These are phyloP conservation scores for Malurus splendens DNA, from an alignment of 2,797 vertebrate species.

Conservation along the genomic window DNA sequence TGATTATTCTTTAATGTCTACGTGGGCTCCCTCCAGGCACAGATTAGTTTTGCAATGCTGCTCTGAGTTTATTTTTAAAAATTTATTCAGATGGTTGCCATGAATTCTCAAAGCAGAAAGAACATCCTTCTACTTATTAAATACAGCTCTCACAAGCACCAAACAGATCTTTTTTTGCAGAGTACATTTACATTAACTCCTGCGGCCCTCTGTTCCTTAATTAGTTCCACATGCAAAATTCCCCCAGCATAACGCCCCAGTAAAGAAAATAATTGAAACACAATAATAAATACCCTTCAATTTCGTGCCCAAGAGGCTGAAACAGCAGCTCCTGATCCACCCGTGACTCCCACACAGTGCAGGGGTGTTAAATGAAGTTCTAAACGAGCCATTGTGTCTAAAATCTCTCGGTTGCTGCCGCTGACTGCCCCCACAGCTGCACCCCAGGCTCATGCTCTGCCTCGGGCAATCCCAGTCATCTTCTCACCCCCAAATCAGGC, in stretches of 20 bases:
- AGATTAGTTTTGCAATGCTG: neutral
- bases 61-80: slow-evolving; percentile 21
- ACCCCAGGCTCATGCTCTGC: neutral
- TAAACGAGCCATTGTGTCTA: fast-evolving
- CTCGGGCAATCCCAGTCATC: neutral
- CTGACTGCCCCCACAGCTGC: neutral
- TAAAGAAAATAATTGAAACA: neutral
- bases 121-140: neutral
- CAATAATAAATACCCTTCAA: neutral
- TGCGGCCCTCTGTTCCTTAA: neutral
- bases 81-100: slow-evolving; percentile 24
- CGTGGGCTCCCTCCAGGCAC: neutral
- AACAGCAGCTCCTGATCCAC: neutral
- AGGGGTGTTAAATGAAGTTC: neutral
- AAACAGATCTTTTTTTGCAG: neutral
- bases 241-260: fast-evolving
- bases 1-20: neutral
- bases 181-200: neutral
- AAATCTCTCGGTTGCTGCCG: fast-evolving
- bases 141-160: neutral
- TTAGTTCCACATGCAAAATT: neutral
- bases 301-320: neutral
- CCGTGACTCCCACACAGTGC: neutral
- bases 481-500: neutral
- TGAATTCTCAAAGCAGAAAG: slow-evolving; percentile 18